Evolutionary conservation across 2,113 vertebrate species (phyloP).

Genomic region (Pteropus alecto): DNA sequence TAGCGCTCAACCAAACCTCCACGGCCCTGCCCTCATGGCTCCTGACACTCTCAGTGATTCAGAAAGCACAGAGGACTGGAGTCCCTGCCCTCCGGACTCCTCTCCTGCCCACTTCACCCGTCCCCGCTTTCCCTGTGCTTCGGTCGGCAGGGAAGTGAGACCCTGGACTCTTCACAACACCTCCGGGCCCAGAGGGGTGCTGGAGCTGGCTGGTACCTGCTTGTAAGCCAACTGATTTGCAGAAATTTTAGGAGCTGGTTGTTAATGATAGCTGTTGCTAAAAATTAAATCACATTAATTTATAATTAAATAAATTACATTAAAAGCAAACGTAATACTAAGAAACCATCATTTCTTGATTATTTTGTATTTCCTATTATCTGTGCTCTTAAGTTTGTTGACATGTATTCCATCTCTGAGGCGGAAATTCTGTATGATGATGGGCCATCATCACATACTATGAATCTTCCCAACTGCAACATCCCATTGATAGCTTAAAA

Average conservation of each 20-base stretch:
- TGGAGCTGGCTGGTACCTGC: not conserved
- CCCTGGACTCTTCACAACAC: not conserved
- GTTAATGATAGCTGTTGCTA: not conserved
- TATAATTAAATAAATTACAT: not conserved
- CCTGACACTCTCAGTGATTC: not conserved
- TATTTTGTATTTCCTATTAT: not conserved
- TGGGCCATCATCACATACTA: too few species aligned
- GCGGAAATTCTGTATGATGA: fast-evolving
- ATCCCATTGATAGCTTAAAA: not conserved
- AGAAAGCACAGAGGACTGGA: not conserved
- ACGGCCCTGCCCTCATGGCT: too few species aligned
- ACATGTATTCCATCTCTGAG: not conserved
- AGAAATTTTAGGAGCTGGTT: not conserved
- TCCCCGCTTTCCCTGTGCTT: not conserved
- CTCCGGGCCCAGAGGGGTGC: not conserved
- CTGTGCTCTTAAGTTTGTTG: not conserved
- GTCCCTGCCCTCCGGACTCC: not conserved
- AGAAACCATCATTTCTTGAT: not conserved
- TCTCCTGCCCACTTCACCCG: not conserved
- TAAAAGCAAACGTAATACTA: not conserved
- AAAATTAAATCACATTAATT: not conserved
- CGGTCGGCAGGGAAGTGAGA: not conserved
- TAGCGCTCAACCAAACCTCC: too few species aligned
- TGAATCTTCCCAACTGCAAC: not conserved
- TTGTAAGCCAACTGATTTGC: not conserved